Evolutionary conservation across 2,888 invertebrate genomes (phyloP).

Genomic region (Aethes cnicana): DNA sequence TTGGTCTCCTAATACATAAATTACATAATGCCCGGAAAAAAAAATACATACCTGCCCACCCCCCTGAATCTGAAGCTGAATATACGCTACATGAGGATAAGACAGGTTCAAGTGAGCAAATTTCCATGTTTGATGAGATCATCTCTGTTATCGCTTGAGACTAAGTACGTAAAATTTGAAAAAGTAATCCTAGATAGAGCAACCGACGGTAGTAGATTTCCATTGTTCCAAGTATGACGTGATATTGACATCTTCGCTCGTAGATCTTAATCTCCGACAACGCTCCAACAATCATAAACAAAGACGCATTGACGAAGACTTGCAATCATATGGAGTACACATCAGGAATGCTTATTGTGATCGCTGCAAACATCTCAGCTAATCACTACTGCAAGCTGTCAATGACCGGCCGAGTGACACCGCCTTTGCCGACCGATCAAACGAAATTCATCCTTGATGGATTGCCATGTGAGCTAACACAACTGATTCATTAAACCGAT

Average conservation of each 20-base stretch:
- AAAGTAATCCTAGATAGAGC: too few species aligned
- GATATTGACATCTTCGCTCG: not conserved
- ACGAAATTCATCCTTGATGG: conserved; percentile 39
- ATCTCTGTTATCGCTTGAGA: too few species aligned
- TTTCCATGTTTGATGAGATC: too few species aligned
- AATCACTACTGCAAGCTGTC: conserved; percentile 68
- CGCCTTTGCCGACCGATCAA: conserved; percentile 26
- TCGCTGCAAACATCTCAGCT: conserved; percentile 38
- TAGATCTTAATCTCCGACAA: conserved; percentile 25
- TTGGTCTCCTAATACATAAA: too few species aligned
- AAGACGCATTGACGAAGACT: conserved; percentile 21
- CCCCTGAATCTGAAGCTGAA: too few species aligned
- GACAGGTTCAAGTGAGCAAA: too few species aligned
- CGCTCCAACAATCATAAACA: conserved; percentile 24
- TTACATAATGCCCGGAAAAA: too few species aligned
- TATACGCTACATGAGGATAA: too few species aligned
- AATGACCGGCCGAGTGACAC: conserved; percentile 57
- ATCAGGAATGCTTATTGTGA: conserved; percentile 30
- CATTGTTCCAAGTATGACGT: not conserved
- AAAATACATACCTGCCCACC: too few species aligned
- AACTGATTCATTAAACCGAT: conserved; percentile 9
- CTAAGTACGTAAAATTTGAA: too few species aligned
- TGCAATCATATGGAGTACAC: conserved; percentile 25
- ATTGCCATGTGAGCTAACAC: conserved; percentile 23
- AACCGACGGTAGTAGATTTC: not conserved